These are phyloP conservation scores for Norana najaformis DNA, from an alignment of 2,888 invertebrate genomes.

Conservation along the genomic window DNA sequence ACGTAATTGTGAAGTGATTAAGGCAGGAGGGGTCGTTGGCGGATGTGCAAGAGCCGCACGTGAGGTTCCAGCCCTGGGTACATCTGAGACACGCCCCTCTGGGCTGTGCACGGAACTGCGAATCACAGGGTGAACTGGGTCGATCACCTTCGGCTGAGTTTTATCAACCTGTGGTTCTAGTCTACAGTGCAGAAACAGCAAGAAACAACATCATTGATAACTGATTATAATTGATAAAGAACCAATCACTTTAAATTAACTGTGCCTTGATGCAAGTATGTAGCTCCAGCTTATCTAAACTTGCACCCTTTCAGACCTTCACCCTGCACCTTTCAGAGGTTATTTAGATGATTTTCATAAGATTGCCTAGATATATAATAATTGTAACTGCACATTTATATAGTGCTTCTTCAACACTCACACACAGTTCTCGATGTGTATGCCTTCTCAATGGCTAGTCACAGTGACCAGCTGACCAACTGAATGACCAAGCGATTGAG, in stretches of 20 bases:
- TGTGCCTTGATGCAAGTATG: background rate
- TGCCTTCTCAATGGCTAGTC: background rate
- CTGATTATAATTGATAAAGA: background rate
- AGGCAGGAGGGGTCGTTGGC: background rate
- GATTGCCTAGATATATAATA: background rate
- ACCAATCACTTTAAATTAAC: background rate
- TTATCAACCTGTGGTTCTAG: background rate
- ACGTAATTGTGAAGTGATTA: background rate
- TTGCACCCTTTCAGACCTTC: background rate
- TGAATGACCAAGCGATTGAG: background rate
- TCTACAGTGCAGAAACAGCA: background rate
- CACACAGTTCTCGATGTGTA: background rate
- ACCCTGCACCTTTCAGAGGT: background rate
- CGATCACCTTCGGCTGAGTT: slow-evolving; percentile 27
- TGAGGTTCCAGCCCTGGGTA: slow-evolving; percentile 27
- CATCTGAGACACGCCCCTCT: slow-evolving; percentile 9
- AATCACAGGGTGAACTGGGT: slow-evolving; percentile 32
- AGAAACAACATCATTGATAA: background rate
- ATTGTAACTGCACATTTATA: background rate
- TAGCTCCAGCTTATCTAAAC: background rate
- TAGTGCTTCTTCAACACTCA: background rate
- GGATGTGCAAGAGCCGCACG: slow-evolving; percentile 27
- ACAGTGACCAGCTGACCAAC: background rate
- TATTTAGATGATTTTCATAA: background rate
- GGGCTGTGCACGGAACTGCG: slow-evolving; percentile 27